Percentiles rank a stretch among this genome's conserved stretches.
phyloP scores from a whole-genome alignment of 1,140 invertebrate genomes.

The Drosophila lacteicornis region DNA sequence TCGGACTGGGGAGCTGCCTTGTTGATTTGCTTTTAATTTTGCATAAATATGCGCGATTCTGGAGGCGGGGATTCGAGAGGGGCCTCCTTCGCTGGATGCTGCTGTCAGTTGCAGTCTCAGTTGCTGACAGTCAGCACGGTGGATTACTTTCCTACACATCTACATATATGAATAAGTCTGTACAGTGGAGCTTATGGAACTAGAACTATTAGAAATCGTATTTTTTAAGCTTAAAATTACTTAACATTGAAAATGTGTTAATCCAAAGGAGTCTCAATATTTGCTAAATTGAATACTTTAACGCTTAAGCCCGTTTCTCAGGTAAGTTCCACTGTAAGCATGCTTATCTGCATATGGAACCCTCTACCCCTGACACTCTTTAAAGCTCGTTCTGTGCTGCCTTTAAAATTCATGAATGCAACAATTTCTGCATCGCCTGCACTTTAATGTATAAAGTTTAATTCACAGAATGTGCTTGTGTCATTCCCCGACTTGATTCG shows the following conservation, averaged over 20 bases:
- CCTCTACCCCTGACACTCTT: slow-evolving; percentile 49
- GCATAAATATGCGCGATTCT: slow-evolving; percentile 73
- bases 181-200: slow-evolving; percentile 11
- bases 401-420: slow-evolving; percentile 75
- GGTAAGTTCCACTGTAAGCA: slow-evolving; percentile 1
- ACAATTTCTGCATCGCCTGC: slow-evolving; percentile 63
- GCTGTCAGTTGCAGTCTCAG: slow-evolving; percentile 66
- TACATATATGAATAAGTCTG: slow-evolving; percentile 69
- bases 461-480: slow-evolving; percentile 70
- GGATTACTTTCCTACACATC: slow-evolving; percentile 45
- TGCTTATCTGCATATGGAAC: slow-evolving; percentile 31
- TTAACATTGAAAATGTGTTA: too few species aligned
- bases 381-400: slow-evolving; percentile 13
- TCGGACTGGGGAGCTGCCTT: slow-evolving; percentile 59
- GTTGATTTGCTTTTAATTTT: slow-evolving; percentile 80
- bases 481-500: slow-evolving; percentile 35
- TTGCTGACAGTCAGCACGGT: slow-evolving; percentile 55
- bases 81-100: slow-evolving; percentile 19
- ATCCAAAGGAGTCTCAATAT: too few species aligned
- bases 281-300: neutral
- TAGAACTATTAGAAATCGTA: neutral
- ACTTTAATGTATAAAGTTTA: slow-evolving; percentile 67
- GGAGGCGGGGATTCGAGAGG: slow-evolving; percentile 1
- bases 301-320: too few species aligned
- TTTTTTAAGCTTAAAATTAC: neutral